Evolutionary conservation across 2,797 vertebrate genomes (phyloP), one percentile per base, ranked within the genome.

Genomic region (Serranus cabrilla): DNA sequence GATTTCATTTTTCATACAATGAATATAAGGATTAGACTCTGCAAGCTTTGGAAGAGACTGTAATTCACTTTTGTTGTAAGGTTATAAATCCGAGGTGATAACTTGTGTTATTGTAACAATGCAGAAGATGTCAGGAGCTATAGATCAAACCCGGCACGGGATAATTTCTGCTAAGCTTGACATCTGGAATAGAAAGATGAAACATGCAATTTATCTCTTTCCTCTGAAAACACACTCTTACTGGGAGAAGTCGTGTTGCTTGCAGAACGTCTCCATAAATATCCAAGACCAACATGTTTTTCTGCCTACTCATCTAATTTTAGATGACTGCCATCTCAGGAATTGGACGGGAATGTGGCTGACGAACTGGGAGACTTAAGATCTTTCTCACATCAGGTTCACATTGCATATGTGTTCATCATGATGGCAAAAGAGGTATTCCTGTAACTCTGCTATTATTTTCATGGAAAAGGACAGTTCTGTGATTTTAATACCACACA

Each of bases 301-400:
- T 62, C 46, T 80, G 51, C 74, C 81, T 73, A 60, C 61, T 85
- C 58, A 46, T 84, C 87, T 90, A 83, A 92, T 81, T 91, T 91
- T 87, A 89, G 88, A 85, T 80, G 74, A 88, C 14, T 78, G 78
- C 83, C 83, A 76, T 78, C 51, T 78, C 49, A 40, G 63, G 62
- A 80, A 55, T 43, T 73, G 42, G 73, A 68, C 62, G 37, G 52
- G 72, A 81, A 84, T 45, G 57, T 71, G 76, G 34, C 50, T 46
- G 45, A 45, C 45, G 71, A 57, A 70, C 57, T 50, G 56, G 16
- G n/a, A 52, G 47, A 66, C 45, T 46, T 31, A 62, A 56, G 57
- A 79, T 82, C 51, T 74, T 54, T 61, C 69, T 76, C 68, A n/a
- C n/a, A 55, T 17, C 56, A 50, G 39, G 49, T 55, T 76, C 10